phyloP scores from a whole-genome alignment of 2,113 vertebrate species.

The Numida meleagris region DNA sequence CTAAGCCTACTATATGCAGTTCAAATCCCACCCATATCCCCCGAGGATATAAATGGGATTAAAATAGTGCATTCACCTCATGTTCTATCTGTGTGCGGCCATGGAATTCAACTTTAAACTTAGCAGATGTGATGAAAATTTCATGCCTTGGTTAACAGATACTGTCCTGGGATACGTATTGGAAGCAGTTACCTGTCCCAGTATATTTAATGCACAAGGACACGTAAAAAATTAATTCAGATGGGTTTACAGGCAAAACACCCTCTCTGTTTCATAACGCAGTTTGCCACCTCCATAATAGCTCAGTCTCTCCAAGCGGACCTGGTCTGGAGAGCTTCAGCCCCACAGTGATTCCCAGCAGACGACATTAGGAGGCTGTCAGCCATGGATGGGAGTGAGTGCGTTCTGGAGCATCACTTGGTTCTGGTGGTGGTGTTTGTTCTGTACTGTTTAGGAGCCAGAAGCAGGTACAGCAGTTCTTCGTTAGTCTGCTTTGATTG shows the following conservation, averaged over 20 bases:
- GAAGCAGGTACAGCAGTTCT: neutral
- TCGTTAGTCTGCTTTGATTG: neutral
- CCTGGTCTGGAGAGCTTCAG: neutral
- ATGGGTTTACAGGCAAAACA: neutral
- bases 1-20: neutral
- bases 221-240: neutral
- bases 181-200: neutral
- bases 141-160: neutral
- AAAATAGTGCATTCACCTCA: neutral
- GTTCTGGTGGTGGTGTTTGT: neutral
- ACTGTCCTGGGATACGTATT: neutral
- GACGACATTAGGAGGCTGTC: neutral
- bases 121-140: neutral
- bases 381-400: neutral
- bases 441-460: neutral
- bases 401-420: neutral
- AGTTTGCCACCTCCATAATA: neutral
- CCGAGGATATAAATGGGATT: neutral
- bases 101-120: neutral
- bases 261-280: neutral
- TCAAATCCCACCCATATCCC: neutral
- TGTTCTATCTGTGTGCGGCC: neutral
- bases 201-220: neutral
- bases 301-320: neutral
- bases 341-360: rapidly evolving